Base-by-base conservation (phyloP, 2,888 invertebrate genomes). In the Pristionchus fissidentatus region DNA sequence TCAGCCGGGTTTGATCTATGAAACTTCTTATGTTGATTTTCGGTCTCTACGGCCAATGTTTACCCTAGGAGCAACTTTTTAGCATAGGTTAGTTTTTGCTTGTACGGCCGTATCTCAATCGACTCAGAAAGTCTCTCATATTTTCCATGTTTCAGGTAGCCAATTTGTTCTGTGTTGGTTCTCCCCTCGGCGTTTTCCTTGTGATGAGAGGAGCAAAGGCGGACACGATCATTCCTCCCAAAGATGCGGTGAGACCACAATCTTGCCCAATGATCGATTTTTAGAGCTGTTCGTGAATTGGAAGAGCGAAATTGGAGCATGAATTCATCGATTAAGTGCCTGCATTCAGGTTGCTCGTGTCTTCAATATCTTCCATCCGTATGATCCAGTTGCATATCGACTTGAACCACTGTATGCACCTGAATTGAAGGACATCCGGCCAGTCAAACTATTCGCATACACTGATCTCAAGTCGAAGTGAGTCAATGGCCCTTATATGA, bases 151-250 rank as follows among this genome's bases (percentile, higher is more conserved):
- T 87, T 66, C 46, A 90, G 87, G 90, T 91, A 7, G 90, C 90
- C 62, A 88, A 89, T 78, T 85, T 92, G 38, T 92, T 92, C 86
- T 90, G 90, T 19, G 89, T 92, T 4, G 92, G 92, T 7, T 89
- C 90, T 5, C 91, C 92, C 0, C 87, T 92, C 5, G 91, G 88
- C 32, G 90, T 92, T 3, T 92, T 92, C 82, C 84, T 92, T 10
- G 89, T 90, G 26, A 92, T 92, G 92, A 83, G 92, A n/a, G 91
- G 92, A 10, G 88, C 87, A 10, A 38, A 82, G 32, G 52, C 66
- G 26, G 82, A 82, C n/a, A 83, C 78, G 26, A 79, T 89, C n/a
- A 57, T 89, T n/a, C 88, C 89, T 19, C 46, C 73, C 10, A 52
- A 49, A 55, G 52, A 78, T 35, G 32, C 49, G 81, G 78, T 78